Base-by-base conservation (phyloP, 2,888 invertebrate species). In the Thereva unica region DNA sequence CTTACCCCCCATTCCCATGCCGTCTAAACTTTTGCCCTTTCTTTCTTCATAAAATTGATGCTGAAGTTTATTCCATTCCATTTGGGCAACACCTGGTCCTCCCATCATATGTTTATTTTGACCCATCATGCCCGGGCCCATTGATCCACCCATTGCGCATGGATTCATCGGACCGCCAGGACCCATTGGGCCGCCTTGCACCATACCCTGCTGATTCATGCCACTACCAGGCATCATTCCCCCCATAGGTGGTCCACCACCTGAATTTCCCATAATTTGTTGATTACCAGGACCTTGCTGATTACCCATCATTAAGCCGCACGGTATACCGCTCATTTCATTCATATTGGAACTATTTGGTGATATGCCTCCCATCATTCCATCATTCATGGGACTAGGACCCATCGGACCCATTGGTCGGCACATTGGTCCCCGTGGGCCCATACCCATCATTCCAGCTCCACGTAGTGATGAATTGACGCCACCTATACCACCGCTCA, bases 21-120 rank as follows among this genome's bases (percentile, higher is more conserved):
- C 69, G 38, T 67, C 70, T 53, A 65, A 6, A 67, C 69, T 72
- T 71, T 76, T 84, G 78, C 80, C 84, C 78, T 81, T 85, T 77
- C 84, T 85, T 78, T 80, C 86, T 74, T 93, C 93, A 75, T 89
- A 89, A 81, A 91, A 93, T 79, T 93, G 92, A 76, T 92, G 90
- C 76, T 94, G 94, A 72, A 95, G 81, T 79, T 95, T 93, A 75
- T 92, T 91, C 95, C 95, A 95, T 77, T 95, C 95, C 79, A 92
- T 86, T 80, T 91, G 90, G 4, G 87, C 87, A 71, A 85, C 81
- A 44, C 76, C 76, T 4, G 66, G 59, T 0, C 67, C 63, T 0
- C 73, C 73, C 68, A 72, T 70, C 67, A 73, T 71, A 42, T 71
- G 72, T 52, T 69, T 68, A 34, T 66, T 72, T 9, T 64, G 68